These are phyloP conservation scores for Tiliqua scincoides DNA, from an alignment of 2,113 vertebrate species.

Conservation along the genomic window DNA sequence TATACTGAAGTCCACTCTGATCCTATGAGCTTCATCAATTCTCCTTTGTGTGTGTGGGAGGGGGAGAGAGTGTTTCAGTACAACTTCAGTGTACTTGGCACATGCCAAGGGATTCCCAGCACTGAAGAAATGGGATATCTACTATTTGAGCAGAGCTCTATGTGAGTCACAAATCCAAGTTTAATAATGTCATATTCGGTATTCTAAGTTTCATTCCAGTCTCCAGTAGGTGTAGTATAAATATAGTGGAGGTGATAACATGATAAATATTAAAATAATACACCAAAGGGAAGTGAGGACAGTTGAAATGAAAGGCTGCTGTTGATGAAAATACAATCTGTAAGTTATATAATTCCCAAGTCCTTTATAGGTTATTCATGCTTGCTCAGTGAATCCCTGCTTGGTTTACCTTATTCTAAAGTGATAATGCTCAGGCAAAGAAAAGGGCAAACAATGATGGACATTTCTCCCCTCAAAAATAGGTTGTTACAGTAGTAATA, in stretches of 20 bases:
- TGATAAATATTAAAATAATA: conserved; percentile 10
- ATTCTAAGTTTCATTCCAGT: background rate
- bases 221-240: background rate
- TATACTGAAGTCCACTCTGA: too few relatives aligned
- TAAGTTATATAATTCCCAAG: conserved; percentile 25
- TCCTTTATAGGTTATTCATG: conserved; percentile 48
- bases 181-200: background rate
- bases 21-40: background rate
- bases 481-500: background rate
- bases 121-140: background rate
- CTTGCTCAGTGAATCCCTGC: conserved; percentile 43
- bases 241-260: background rate
- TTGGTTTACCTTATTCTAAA: conserved; percentile 38
- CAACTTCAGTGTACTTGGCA: too few relatives aligned
- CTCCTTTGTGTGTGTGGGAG: too few relatives aligned
- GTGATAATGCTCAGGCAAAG: conserved; percentile 38
- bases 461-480: background rate
- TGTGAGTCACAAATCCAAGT: background rate
- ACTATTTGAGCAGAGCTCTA: too few relatives aligned
- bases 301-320: conserved; percentile 1
- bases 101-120: too few relatives aligned
- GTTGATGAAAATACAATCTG: conserved; percentile 35
- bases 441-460: conserved; percentile 8
- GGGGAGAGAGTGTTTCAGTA: too few relatives aligned
- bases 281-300: background rate